phyloP scores from a whole-genome alignment of 2,113 vertebrate species.

The Thymallus thymallus region DNA sequence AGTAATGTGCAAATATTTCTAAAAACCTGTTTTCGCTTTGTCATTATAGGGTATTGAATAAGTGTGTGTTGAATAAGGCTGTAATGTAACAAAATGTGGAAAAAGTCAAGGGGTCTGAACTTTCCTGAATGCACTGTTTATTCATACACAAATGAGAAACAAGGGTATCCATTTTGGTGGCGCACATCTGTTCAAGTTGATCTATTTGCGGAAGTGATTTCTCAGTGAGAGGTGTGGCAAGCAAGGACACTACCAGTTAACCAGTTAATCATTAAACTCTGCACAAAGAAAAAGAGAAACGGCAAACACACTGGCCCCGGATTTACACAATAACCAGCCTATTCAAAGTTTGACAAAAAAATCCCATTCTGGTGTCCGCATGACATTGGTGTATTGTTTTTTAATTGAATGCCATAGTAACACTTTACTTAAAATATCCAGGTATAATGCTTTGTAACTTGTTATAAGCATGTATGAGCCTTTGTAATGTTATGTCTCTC shows the following conservation, averaged over 20 bases:
- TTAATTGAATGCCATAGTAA: background rate
- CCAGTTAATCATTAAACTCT: conserved; percentile 58
- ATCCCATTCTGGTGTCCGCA: background rate
- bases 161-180: background rate
- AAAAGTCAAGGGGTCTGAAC: too few species aligned
- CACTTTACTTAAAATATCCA: background rate
- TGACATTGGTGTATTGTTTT: background rate
- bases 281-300: conserved; percentile 22
- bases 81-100: too few species aligned
- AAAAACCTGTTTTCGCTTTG: too few species aligned
- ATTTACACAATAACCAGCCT: conserved; percentile 1
- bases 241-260: conserved; percentile 42
- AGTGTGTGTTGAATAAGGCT: too few species aligned
- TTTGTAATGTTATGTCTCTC: background rate
- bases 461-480: too few species aligned
- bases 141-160: background rate
- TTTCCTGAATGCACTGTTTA: too few species aligned
- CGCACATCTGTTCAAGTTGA: background rate
- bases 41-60: too few species aligned
- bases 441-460: too few species aligned
- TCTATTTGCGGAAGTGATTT: conserved; percentile 16
- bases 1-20: too few species aligned
- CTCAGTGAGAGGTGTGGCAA: conserved; percentile 23
- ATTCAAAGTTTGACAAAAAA: background rate
- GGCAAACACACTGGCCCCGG: conserved; percentile 29